Conservation (phyloP, 2,797 vertebrate species). For the Enteromius argenteus region DNA sequence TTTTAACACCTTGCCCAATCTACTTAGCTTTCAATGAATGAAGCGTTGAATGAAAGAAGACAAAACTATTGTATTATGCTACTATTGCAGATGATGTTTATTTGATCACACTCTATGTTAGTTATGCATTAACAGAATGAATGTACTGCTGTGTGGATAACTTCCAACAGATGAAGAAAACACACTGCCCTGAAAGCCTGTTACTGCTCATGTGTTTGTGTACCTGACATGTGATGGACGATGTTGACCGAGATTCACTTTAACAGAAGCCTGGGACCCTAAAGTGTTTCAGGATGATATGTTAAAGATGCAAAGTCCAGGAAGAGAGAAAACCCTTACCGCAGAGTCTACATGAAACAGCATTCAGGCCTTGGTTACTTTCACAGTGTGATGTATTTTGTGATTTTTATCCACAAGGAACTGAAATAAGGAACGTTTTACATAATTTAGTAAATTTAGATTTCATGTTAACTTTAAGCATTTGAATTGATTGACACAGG, state of each 20-base stretch:
- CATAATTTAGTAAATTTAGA: background rate
- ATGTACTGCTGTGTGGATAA: background rate
- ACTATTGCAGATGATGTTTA: background rate
- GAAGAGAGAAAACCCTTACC: background rate
- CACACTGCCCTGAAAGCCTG: background rate
- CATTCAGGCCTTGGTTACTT: background rate
- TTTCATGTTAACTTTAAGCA: background rate
- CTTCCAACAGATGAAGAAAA: constrained; percentile 2
- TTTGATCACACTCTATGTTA: background rate
- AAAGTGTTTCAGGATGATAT: background rate
- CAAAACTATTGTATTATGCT: background rate
- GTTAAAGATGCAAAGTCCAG: background rate
- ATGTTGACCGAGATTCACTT: background rate
- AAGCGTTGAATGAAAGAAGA: background rate
- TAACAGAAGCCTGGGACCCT: background rate
- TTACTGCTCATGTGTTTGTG: background rate
- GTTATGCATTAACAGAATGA: background rate
- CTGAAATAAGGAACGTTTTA: background rate
- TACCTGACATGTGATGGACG: background rate
- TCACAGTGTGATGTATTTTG: background rate
- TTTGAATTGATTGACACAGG: background rate
- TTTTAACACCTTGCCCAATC: constrained; percentile 38
- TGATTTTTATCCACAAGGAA: background rate
- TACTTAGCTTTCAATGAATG: constrained; percentile 27
- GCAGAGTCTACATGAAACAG: background rate